Percentiles rank a stretch among this genome's conserved stretches.
Evolutionary conservation across 2,888 invertebrate genomes (phyloP).

Genomic region (Apamea epomidion): DNA sequence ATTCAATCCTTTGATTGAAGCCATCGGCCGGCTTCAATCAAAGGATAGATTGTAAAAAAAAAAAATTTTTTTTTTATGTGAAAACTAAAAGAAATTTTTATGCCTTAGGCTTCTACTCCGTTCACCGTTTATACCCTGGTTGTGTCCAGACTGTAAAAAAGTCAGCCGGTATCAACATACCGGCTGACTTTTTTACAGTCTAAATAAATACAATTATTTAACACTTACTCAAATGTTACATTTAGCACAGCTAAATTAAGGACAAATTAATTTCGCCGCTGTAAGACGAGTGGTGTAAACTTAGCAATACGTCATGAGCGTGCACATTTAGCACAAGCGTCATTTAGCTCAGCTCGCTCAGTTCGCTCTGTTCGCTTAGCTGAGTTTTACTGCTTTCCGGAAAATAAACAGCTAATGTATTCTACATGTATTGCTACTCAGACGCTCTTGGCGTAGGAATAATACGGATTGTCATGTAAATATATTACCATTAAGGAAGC

Average conservation of each 20-base stretch:
- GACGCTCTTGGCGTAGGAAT: constrained; percentile 7
- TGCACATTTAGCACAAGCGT: constrained; percentile 55
- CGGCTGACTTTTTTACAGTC: too few relatives aligned
- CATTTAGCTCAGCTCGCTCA: constrained; percentile 54
- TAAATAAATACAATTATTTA: too few relatives aligned
- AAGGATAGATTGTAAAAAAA: too few relatives aligned
- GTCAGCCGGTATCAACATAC: too few relatives aligned
- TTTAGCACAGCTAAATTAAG: constrained; percentile 4
- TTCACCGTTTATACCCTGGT: too few relatives aligned
- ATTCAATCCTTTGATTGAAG: too few relatives aligned
- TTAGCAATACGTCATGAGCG: constrained; percentile 41
- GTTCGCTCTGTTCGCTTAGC: constrained; percentile 41
- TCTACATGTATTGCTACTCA: constrained; percentile 38
- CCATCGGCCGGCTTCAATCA: too few relatives aligned
- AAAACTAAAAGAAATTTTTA: too few relatives aligned
- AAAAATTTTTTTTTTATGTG: too few relatives aligned
- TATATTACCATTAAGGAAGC: constrained; percentile 16
- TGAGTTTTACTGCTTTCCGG: constrained; percentile 56
- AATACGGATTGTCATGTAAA: constrained; percentile 31
- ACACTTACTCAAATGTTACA: neutral
- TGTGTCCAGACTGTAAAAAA: too few relatives aligned
- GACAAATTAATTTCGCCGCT: constrained; percentile 28
- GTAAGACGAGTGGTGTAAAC: constrained; percentile 20
- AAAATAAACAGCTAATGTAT: constrained; percentile 62
- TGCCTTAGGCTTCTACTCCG: too few relatives aligned